phyloP scores from a whole-genome alignment of 2,888 invertebrate species.

The Caenorhabditis parvicauda region DNA sequence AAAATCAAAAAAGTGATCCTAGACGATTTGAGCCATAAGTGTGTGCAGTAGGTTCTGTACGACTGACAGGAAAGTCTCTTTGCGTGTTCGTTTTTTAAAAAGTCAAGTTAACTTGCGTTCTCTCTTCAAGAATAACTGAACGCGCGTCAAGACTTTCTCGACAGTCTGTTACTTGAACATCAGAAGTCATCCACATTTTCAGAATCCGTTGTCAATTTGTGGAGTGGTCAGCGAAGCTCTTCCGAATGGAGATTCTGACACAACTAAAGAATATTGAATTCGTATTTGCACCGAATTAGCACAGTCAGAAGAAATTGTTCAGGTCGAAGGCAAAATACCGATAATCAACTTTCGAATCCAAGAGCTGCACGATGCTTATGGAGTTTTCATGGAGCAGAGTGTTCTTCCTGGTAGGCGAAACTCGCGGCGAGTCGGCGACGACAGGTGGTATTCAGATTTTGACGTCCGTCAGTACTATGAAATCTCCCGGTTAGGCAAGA shows the following conservation, averaged over 20 bases:
- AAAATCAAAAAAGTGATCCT: slow-evolving; percentile 14
- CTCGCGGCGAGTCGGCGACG: no score
- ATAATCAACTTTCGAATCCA: slow-evolving; percentile 13
- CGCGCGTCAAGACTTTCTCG: no score
- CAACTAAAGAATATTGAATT: slow-evolving; percentile 33
- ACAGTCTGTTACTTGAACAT: no score
- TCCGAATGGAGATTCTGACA: slow-evolving; percentile 32
- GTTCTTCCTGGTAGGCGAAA: slow-evolving; percentile 15
- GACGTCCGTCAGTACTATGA: slow-evolving; percentile 40
- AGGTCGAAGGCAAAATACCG: slow-evolving; percentile 17
- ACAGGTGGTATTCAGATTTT: slow-evolving; percentile 18
- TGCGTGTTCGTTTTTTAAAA: not conserved
- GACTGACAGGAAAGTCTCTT: no score
- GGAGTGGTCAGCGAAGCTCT: slow-evolving; percentile 24
- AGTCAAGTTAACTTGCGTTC: no score
- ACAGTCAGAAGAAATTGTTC: no score
- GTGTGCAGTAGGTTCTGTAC: slow-evolving; percentile 12
- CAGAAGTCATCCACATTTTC: no score
- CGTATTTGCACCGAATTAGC: no score
- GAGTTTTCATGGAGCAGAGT: slow-evolving; percentile 24
- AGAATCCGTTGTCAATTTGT: slow-evolving; percentile 31
- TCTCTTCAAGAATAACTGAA: no score
- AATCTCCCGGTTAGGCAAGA: slow-evolving; percentile 27
- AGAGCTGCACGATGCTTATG: slow-evolving; percentile 19
- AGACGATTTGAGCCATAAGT: slow-evolving; percentile 16